Evolutionary conservation across 37 sponge, comb jelly and placozoan genomes (phyloP), one percentile per base, ranked within the genome.

Genomic region (Halichondria panicea): DNA sequence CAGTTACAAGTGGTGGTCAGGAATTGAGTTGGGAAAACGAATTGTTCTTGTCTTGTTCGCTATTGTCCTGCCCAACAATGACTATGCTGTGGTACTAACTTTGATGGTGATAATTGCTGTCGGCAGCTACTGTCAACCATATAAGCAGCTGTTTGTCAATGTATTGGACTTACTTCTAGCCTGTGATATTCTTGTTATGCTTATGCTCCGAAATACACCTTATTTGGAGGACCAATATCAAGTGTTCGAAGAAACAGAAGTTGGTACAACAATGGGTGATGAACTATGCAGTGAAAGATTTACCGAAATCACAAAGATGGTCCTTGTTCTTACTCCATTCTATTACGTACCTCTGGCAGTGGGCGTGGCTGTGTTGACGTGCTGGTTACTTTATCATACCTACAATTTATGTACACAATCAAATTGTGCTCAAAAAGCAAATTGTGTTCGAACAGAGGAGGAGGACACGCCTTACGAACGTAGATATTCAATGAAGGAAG

Each of bases 331-430:
- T 0, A 21, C 58, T 6, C 69, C 58, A 13, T 81, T 91, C 57
- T 86, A 78, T 66, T 91, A 78, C 55, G 43, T 86, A 31, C 83
- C 87, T 60, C 41, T 81, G 15, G 32, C 61, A 18, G 34, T 91
- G 63, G 18, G 84, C 19, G 35, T 87, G 6, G 25, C 27, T 34
- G 64, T 62, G 8, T 12, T 63, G 35, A 55, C 36, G 1, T 7
- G 38, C 5, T 88, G 77, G 78, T 2, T 78, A 27, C 3, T 42
- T 12, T 40, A 27, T n/a, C 7, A 21, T 6, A 5, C 28, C 30
- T 12, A 58, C 59, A 58, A 58, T 7, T n/a, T 6, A 58, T 5
- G 11, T 12, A 21, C n/a, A 58, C 59, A 30, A 7, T 21, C 6
- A 58, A 5, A 58, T 58, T 58, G 59, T 58, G n/a, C 7, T 6